Evolutionary conservation across 1,140 invertebrate genomes (phyloP).

Genomic region (Lucilia cuprina): DNA sequence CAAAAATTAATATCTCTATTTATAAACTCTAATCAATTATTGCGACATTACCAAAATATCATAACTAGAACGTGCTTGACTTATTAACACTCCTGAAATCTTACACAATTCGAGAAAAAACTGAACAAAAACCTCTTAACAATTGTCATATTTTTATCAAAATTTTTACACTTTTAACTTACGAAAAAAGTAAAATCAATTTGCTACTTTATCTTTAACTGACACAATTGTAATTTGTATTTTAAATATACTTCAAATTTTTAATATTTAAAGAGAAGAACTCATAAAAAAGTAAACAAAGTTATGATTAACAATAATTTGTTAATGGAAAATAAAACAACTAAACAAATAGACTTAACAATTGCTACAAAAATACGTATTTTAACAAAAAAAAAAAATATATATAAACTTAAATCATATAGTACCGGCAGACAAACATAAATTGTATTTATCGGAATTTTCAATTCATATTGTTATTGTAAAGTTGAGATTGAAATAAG

Average conservation of each 20-base stretch:
- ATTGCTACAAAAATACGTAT: background rate
- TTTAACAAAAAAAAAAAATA: too few species aligned
- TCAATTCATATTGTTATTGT: too few species aligned
- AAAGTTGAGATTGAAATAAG: background rate
- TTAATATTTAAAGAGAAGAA: background rate
- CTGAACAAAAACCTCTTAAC: background rate
- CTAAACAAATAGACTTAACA: background rate
- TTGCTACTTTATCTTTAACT: background rate
- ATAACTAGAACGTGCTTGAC: background rate
- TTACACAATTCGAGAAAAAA: background rate
- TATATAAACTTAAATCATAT: too few species aligned
- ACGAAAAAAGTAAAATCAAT: background rate
- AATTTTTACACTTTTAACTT: background rate
- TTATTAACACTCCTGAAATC: background rate
- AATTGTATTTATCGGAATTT: background rate
- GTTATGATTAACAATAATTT: conserved; percentile 27
- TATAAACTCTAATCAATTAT: background rate
- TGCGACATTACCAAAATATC: background rate
- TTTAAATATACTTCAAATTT: background rate
- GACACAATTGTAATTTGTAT: background rate
- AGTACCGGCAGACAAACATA: too few species aligned
- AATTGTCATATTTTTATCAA: background rate
- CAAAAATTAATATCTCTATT: too few species aligned
- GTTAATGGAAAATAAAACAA: conserved; percentile 6
- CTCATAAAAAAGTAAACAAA: background rate